phyloP scores from a whole-genome alignment of 2,113 vertebrate species.

The Festucalex cinctus region DNA sequence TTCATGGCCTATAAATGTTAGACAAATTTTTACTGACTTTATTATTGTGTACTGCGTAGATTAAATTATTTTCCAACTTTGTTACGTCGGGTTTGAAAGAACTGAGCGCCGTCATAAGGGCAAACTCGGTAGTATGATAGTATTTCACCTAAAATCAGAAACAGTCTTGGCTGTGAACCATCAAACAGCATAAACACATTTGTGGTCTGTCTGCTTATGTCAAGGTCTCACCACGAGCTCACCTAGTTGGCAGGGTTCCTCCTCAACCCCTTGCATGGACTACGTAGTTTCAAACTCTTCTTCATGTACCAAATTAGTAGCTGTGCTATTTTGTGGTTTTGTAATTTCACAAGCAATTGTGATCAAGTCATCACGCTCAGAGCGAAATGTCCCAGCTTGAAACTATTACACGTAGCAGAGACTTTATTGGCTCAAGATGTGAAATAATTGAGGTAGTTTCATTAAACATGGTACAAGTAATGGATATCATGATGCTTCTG shows the following conservation, averaged over 20 bases:
- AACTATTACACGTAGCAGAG: slow-evolving; percentile 39
- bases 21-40: too few species aligned
- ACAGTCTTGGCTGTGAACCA: not conserved
- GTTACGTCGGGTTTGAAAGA: too few species aligned
- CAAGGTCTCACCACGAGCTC: not conserved
- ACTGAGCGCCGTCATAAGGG: too few species aligned
- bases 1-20: too few species aligned
- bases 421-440: slow-evolving; percentile 56
- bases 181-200: not conserved
- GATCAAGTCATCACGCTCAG: slow-evolving; percentile 29
- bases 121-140: not conserved
- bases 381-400: slow-evolving; percentile 47
- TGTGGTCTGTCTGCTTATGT: not conserved
- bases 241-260: not conserved
- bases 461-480: slow-evolving; percentile 33
- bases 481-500: slow-evolving; percentile 34
- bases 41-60: too few species aligned
- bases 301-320: slow-evolving; percentile 33
- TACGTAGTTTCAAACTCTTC: slow-evolving; percentile 22
- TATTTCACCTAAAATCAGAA: not conserved
- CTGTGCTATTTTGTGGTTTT: slow-evolving; percentile 13
- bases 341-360: slow-evolving; percentile 45
- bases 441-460: slow-evolving; percentile 36
- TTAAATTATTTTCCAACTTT: too few species aligned
- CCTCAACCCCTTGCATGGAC: slow-evolving; percentile 6